Conservation (phyloP, 2,888 invertebrate genomes). For the Neoscelio sp. region DNA sequence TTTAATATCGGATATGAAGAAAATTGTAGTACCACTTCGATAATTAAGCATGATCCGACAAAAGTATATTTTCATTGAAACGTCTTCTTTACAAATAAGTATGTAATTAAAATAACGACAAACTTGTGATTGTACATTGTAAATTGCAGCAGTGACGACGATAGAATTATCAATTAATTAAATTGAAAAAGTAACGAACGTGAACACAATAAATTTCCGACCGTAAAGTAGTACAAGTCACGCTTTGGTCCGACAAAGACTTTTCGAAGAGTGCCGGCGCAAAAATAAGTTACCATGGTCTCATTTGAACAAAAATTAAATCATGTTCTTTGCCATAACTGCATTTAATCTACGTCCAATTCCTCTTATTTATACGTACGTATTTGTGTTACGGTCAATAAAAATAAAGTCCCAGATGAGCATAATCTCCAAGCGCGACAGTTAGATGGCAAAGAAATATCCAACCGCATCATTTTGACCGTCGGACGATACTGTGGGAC, state of each 20-base stretch:
- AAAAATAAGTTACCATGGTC: no score
- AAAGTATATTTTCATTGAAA: not conserved
- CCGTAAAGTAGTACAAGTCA: slow-evolving; percentile 25
- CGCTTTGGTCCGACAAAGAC: no score
- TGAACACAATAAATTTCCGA: slow-evolving; percentile 27
- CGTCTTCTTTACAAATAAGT: not conserved
- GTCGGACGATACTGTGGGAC: no score
- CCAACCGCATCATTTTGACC: slow-evolving; percentile 22
- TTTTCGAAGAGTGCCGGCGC: no score
- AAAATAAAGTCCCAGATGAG: no score
- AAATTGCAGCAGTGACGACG: slow-evolving; percentile 3
- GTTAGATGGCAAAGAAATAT: slow-evolving; percentile 18
- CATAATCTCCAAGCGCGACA: no score
- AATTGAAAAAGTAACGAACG: slow-evolving; percentile 32
- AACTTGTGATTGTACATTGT: not conserved
- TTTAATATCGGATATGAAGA: not conserved
- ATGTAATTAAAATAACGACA: slow-evolving; percentile 10
- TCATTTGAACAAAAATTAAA: no score
- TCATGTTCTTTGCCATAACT: no score
- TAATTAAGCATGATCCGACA: slow-evolving; percentile 5
- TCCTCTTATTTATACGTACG: no score
- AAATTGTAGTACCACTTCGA: not conserved
- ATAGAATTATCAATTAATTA: slow-evolving; percentile 28
- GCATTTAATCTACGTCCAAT: no score
- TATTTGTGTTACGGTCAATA: no score